phyloP scores from a whole-genome alignment of 2,888 invertebrate genomes.

The Eumacrocentrus americanus region DNA sequence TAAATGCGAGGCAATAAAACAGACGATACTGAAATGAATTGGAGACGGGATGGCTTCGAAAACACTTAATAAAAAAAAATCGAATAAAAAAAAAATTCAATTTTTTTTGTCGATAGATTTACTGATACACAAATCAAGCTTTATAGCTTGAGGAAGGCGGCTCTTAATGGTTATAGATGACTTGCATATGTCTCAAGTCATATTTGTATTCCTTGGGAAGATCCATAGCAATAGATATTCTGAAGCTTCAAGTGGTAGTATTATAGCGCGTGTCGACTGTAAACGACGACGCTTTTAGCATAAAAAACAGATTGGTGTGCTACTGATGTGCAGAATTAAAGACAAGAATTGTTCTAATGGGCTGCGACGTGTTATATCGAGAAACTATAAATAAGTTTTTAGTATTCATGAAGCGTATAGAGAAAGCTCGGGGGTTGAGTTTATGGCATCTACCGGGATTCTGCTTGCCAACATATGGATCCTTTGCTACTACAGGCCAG shows the following conservation, averaged over 20 bases:
- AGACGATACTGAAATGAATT: background rate
- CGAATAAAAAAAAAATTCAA: conserved; percentile 12
- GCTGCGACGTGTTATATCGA: conserved; percentile 10
- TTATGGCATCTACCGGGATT: background rate
- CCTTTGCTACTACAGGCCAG: background rate
- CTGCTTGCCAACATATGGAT: background rate
- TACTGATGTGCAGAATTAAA: background rate
- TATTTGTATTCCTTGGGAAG: conserved; percentile 21
- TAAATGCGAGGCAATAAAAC: conserved; percentile 15
- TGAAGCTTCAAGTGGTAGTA: background rate
- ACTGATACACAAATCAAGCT: conserved; percentile 22
- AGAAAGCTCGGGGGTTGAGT: conserved; percentile 24
- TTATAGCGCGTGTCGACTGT: background rate
- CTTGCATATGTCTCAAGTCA: conserved; percentile 6
- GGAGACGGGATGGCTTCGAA: background rate
- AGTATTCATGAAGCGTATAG: conserved; percentile 43
- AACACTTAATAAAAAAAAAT: background rate
- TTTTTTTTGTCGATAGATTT: conserved; percentile 12
- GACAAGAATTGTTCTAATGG: background rate
- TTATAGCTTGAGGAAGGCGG: background rate
- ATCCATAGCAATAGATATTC: conserved; percentile 19
- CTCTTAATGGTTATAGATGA: conserved; percentile 22
- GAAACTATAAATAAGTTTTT: conserved; percentile 46
- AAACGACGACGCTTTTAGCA: background rate
- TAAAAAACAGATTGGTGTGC: background rate